Evolutionary conservation across 2,797 vertebrate genomes (phyloP), one percentile per base, ranked within the genome.

Genomic region (Hafferia zeledoni): DNA sequence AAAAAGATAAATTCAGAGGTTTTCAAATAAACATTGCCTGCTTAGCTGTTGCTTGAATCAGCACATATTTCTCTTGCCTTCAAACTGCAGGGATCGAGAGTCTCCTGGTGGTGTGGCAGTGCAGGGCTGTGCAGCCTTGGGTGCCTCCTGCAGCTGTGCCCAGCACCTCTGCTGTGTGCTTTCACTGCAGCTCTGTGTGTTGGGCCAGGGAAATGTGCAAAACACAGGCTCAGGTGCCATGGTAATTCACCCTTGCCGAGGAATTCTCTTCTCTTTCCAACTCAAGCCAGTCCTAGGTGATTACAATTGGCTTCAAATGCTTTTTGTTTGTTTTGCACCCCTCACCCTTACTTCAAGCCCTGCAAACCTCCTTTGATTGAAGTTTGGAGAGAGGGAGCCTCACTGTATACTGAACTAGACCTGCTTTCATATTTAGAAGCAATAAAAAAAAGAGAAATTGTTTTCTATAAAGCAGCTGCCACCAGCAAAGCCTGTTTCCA

Each of bases 81-180:
- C 22, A 17, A 46, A 2, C 3, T 5, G 12, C 75, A 41, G 93
- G 72, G 30, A 72, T 17, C 0, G 12, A 27, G 85, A 91, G 83
- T 84, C 67, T 69, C 49, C 86, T 33, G 56, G 20, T 22, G 70
- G 68, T 0, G 4, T 28, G 53, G 2, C 2, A 59, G 63, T 1
- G 35, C 50, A 17, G 2, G 5, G 82, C 33, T 0, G 1, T 2
- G 18, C 59, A 44, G 50, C 65, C 7, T 2, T 1, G 11, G 31
- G 3, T 17, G 13, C 3, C 0, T 22, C 61, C 49, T 44, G 11
- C 74, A 35, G 35, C 46, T 49, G 63, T 56, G 14, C 13, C 31
- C 44, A 22, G 17, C 39, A 28, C 7, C 53, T 57, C 70, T 10
- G 1, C 7, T 19, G 24, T 1, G 16, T n/a, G 74, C 59, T n/a